These are phyloP conservation scores for Rhagologus leucostigma DNA, from an alignment of 2,113 vertebrate species.

Conservation along the genomic window DNA sequence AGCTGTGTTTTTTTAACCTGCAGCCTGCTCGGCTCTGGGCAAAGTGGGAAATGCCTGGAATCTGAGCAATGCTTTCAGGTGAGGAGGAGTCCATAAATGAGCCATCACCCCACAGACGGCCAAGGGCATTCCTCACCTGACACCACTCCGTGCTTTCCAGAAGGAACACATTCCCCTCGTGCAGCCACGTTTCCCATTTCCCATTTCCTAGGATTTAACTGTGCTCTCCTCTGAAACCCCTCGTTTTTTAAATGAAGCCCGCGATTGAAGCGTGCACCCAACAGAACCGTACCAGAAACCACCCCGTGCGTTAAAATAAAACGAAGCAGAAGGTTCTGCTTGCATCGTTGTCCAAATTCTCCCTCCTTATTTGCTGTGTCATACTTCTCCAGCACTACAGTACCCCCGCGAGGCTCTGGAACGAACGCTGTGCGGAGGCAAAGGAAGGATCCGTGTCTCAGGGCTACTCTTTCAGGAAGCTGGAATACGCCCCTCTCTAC, in stretches of 20 bases:
- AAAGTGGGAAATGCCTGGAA: not conserved
- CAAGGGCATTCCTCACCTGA: not conserved
- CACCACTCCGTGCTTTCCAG: not conserved
- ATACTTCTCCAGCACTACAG: not conserved
- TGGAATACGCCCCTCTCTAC: not conserved
- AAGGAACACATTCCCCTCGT: not conserved
- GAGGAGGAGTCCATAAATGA: not conserved
- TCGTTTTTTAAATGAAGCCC: not conserved
- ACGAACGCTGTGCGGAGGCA: not conserved
- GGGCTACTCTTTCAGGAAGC: not conserved
- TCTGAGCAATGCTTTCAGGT: not conserved
- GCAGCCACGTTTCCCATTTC: not conserved
- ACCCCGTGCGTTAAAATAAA: not conserved
- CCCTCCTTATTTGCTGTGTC: not conserved
- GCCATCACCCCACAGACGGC: not conserved
- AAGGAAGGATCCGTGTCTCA: not conserved
- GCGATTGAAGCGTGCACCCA: fast-evolving
- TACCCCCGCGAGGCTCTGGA: not conserved
- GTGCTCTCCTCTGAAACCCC: not conserved
- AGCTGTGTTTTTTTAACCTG: not conserved
- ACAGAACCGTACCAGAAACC: not conserved
- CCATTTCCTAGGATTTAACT: not conserved
- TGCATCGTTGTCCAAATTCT: not conserved
- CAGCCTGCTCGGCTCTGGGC: not conserved
- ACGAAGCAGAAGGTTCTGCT: not conserved